A percentile compares a stretch with the other conserved stretches of the same genome.
These are phyloP conservation scores for Euplexia lucipara DNA, from an alignment of 2,888 invertebrate genomes.

Conservation along the genomic window DNA sequence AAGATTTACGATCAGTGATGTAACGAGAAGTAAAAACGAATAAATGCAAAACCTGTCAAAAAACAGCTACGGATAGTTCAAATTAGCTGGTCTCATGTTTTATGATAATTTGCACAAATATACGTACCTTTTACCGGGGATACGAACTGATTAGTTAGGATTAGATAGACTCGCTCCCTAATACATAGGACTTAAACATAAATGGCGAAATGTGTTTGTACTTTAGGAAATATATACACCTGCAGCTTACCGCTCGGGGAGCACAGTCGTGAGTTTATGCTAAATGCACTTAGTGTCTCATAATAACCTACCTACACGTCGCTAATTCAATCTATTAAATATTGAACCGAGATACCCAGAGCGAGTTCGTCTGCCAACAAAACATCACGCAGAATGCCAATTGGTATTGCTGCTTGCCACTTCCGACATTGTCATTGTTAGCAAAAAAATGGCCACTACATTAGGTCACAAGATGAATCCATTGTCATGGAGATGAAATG, in stretches of 20 bases:
- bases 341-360: slow-evolving; percentile 35
- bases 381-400: slow-evolving; percentile 68
- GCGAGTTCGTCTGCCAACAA: slow-evolving; percentile 65
- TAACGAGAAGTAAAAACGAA: slow-evolving; percentile 23
- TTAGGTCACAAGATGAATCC: slow-evolving; percentile 60
- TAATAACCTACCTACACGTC: no score
- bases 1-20: slow-evolving; percentile 33
- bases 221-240: no score
- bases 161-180: no score
- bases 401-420: slow-evolving; percentile 66
- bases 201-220: no score
- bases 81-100: slow-evolving; percentile 9
- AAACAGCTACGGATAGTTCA: slow-evolving; percentile 19
- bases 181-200: no score
- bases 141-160: not conserved
- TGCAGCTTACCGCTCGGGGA: no score
- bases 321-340: slow-evolving; percentile 51
- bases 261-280: no score
- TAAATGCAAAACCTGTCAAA: slow-evolving; percentile 7
- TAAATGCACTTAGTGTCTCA: no score
- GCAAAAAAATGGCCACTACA: slow-evolving; percentile 59
- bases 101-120: slow-evolving; percentile 1
- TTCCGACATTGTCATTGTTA: slow-evolving; percentile 62
- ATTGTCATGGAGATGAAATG: slow-evolving; percentile 61
- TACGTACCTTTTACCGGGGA: not conserved